Percentiles rank a stretch among this genome's conserved stretches.
phyloP scores from a whole-genome alignment of 1,140 invertebrate species.

The Dreissena rostriformis region DNA sequence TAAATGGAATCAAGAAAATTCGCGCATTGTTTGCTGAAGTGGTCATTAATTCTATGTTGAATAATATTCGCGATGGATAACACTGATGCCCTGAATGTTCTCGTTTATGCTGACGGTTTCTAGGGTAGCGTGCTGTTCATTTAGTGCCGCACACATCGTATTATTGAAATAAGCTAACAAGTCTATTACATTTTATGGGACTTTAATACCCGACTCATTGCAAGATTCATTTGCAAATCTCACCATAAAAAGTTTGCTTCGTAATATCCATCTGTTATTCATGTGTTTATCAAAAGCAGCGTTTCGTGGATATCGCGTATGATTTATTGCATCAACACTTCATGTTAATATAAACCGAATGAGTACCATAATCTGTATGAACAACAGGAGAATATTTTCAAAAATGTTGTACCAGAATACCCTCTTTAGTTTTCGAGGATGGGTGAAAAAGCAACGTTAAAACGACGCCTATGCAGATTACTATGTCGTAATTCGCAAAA shows the following conservation, averaged over 20 bases:
- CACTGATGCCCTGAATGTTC: constrained; percentile 14
- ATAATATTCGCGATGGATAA: constrained; percentile 34
- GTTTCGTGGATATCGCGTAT: not conserved
- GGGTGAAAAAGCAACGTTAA: too few species aligned
- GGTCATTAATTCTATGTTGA: constrained; percentile 47
- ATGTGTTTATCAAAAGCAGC: constrained; percentile 11
- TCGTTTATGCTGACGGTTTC: constrained; percentile 28
- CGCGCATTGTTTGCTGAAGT: constrained; percentile 39
- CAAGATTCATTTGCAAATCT: not conserved
- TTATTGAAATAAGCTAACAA: constrained; percentile 17
- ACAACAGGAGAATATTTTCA: too few species aligned
- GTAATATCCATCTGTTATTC: constrained; percentile 37
- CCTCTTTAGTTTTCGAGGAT: too few species aligned
- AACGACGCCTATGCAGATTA: too few species aligned
- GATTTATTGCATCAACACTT: not conserved
- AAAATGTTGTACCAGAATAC: too few species aligned
- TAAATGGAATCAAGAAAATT: constrained; percentile 41
- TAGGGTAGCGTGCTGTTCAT: constrained; percentile 20
- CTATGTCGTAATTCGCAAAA: too few species aligned
- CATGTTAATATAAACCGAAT: not conserved
- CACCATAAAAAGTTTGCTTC: not conserved
- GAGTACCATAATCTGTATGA: too few species aligned
- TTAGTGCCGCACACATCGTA: constrained; percentile 40
- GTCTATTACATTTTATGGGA: constrained; percentile 47
- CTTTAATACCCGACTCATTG: not conserved